phyloP scores from a whole-genome alignment of 1,140 invertebrate species.

The Drosophila littoralis region DNA sequence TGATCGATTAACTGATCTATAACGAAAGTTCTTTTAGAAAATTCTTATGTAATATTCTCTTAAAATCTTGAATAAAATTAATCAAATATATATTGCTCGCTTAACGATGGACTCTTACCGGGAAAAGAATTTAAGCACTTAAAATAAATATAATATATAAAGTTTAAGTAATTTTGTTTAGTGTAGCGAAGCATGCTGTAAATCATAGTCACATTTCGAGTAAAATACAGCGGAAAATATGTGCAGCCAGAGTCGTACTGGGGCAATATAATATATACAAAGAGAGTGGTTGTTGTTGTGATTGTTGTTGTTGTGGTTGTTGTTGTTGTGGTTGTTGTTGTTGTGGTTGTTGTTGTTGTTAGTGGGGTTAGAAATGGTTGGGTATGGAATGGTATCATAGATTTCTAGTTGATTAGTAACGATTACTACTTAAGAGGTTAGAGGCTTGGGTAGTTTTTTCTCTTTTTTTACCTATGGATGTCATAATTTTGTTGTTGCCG shows the following conservation, averaged over 20 bases:
- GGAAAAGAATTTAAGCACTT: not conserved
- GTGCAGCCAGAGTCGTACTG: not conserved
- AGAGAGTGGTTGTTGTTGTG: not conserved
- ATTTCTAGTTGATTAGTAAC: conserved; percentile 1
- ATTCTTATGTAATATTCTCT: not conserved
- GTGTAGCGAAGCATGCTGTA: conserved; percentile 2
- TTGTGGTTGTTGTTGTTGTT: not conserved
- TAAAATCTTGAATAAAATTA: not conserved
- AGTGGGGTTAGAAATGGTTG: not conserved
- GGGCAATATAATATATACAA: conserved; percentile 5
- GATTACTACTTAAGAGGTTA: conserved; percentile 5
- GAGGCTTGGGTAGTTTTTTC: conserved; percentile 6
- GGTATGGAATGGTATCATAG: not conserved
- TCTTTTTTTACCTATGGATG: conserved; percentile 78
- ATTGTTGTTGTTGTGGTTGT: not conserved
- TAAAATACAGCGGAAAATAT: conserved; percentile 10
- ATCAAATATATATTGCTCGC: too few relatives aligned
- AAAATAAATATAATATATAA: not conserved
- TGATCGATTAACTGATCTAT: not conserved
- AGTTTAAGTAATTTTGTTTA: not conserved
- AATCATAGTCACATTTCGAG: not conserved
- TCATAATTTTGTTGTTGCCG: conserved; percentile 80
- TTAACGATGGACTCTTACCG: too few relatives aligned
- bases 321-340: not conserved
- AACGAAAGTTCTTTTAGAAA: not conserved